phyloP scores from a whole-genome alignment of 2,888 invertebrate genomes.

The Alcis repandata region DNA sequence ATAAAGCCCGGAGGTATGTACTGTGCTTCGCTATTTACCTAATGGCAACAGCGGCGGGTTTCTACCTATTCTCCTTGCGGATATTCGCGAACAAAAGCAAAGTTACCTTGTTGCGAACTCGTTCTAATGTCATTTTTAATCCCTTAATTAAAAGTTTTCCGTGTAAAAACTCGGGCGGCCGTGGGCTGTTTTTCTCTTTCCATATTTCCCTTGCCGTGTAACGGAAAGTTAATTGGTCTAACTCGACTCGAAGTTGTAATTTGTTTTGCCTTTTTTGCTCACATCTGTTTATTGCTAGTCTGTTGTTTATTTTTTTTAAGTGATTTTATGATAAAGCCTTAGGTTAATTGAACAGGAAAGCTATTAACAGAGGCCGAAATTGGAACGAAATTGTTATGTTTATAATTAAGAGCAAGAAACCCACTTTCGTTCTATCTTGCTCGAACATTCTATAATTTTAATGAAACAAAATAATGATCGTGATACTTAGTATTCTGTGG shows the following conservation, averaged over 20 bases:
- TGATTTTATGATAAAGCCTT: slow-evolving; percentile 57
- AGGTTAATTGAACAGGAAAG: slow-evolving; percentile 42
- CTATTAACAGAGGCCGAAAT: slow-evolving; percentile 29
- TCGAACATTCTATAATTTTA: too few relatives aligned
- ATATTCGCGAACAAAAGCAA: slow-evolving; percentile 70
- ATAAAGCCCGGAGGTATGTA: slow-evolving; percentile 47
- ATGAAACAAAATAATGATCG: too few relatives aligned
- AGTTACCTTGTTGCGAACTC: slow-evolving; percentile 79
- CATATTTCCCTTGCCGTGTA: slow-evolving; percentile 81
- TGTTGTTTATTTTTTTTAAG: slow-evolving; percentile 67
- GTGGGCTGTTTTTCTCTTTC: slow-evolving; percentile 82
- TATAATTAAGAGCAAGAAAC: slow-evolving; percentile 16
- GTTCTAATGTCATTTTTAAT: slow-evolving; percentile 85
- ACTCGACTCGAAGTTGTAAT: slow-evolving; percentile 83
- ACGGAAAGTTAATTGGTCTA: slow-evolving; percentile 85
- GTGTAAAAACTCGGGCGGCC: slow-evolving; percentile 75
- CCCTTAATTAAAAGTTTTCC: slow-evolving; percentile 85
- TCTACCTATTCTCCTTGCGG: slow-evolving; percentile 55
- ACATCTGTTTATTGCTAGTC: slow-evolving; percentile 78
- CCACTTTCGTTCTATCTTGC: too few relatives aligned
- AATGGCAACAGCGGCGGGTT: slow-evolving; percentile 54
- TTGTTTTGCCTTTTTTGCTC: slow-evolving; percentile 77
- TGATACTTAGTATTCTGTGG: too few relatives aligned
- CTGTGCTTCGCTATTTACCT: slow-evolving; percentile 61
- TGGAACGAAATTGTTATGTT: slow-evolving; percentile 44